Percentiles rank a stretch among this genome's conserved stretches.
phyloP scores from a whole-genome alignment of 2,113 vertebrate genomes.

The Elephas maximus region DNA sequence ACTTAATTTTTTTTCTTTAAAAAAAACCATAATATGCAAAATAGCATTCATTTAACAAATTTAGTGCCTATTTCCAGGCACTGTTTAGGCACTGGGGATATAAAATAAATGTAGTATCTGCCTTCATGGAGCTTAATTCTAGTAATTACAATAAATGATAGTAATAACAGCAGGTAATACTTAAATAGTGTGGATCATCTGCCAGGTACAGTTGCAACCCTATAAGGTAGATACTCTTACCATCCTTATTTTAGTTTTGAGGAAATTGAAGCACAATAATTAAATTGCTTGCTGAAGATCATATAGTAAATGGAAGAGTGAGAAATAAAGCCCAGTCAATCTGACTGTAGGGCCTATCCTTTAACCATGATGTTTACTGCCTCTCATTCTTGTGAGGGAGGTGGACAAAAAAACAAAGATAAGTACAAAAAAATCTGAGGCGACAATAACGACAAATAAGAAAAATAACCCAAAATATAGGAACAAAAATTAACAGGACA shows the following conservation, averaged over 20 bases:
- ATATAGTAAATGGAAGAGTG: background rate
- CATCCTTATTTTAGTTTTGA: background rate
- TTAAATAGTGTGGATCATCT: background rate
- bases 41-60: background rate
- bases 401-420: background rate
- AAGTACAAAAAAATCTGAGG: background rate
- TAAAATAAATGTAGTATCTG: slow-evolving; percentile 3
- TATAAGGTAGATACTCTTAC: background rate
- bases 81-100: background rate
- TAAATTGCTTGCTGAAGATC: background rate
- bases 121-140: slow-evolving; percentile 7
- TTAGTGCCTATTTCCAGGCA: background rate
- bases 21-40: background rate
- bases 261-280: background rate
- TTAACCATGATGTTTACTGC: background rate
- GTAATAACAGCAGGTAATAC: background rate
- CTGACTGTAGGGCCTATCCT: background rate
- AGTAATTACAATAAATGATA: slow-evolving; percentile 20
- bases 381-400: background rate
- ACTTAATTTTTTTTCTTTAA: background rate
- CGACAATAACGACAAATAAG: background rate
- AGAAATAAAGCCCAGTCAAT: background rate
- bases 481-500: background rate
- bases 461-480: background rate
- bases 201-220: background rate